Evolutionary conservation across 2,113 vertebrate genomes (phyloP).

Genomic region (Clarias batrachus): DNA sequence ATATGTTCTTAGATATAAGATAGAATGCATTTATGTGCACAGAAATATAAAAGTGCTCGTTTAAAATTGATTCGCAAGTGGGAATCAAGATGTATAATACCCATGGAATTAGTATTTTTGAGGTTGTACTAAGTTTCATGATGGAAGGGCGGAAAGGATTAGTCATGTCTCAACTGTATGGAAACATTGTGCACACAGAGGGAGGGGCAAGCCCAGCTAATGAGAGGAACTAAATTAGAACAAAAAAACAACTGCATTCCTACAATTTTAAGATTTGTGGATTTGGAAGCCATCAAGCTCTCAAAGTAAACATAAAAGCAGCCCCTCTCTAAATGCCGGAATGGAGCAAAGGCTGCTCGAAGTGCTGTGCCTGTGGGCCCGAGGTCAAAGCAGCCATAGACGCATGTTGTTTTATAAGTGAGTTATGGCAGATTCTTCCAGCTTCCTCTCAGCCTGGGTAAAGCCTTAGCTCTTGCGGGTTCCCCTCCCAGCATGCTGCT

Average conservation of each 20-base stretch:
- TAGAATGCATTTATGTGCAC: neutral
- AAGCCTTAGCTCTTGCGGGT: slow-evolving; percentile 46
- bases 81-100: slow-evolving; percentile 53
- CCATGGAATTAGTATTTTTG: slow-evolving; percentile 60
- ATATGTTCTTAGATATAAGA: neutral
- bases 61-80: slow-evolving; percentile 56
- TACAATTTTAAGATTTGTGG: slow-evolving; percentile 38
- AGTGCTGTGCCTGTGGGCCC: slow-evolving; percentile 26
- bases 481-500: slow-evolving; percentile 57
- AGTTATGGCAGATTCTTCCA: slow-evolving; percentile 56
- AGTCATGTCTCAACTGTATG: slow-evolving; percentile 64
- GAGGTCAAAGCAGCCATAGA: slow-evolving; percentile 44
- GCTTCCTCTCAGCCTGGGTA: slow-evolving; percentile 50
- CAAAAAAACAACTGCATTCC: slow-evolving; percentile 43
- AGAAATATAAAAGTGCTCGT: slow-evolving; percentile 34
- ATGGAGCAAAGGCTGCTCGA: neutral
- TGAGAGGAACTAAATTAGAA: slow-evolving; percentile 47
- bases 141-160: slow-evolving; percentile 64
- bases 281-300: slow-evolving; percentile 41
- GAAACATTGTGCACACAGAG: slow-evolving; percentile 54
- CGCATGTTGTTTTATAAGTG: slow-evolving; percentile 57
- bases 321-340: slow-evolving; percentile 3
- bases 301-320: slow-evolving; percentile 46
- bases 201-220: slow-evolving; percentile 44
- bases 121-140: slow-evolving; percentile 58